A percentile compares a stretch with the other conserved stretches of the same genome.
phyloP scores from a whole-genome alignment of 2,797 vertebrate genomes.

The Lagodon rhomboides region DNA sequence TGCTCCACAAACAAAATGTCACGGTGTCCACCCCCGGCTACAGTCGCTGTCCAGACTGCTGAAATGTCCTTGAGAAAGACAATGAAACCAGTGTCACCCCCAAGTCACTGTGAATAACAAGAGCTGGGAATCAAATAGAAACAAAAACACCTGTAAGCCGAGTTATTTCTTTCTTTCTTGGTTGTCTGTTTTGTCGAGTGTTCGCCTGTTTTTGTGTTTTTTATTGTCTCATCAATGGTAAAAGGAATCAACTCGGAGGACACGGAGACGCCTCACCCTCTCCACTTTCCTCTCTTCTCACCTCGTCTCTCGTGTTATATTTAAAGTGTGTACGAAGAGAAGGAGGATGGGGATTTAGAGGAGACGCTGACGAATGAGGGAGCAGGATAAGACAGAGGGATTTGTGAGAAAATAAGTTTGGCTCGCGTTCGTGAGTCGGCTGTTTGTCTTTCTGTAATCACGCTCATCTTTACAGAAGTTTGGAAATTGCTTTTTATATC shows the following conservation, averaged over 20 bases:
- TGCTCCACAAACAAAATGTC: constrained; percentile 44
- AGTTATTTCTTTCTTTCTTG: too few species aligned
- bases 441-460: constrained; percentile 10
- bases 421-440: constrained; percentile 1
- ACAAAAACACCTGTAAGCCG: not conserved
- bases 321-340: not conserved
- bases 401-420: not conserved
- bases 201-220: too few species aligned
- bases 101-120: not conserved
- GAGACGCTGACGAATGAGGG: not conserved
- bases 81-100: not conserved
- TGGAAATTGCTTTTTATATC: constrained; percentile 23
- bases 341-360: not conserved
- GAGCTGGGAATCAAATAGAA: not conserved
- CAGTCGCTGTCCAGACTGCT: constrained; percentile 16
- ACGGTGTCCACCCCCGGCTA: constrained; percentile 11
- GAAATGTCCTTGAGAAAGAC: constrained; percentile 28
- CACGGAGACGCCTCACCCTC: not conserved
- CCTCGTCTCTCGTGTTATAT: too few species aligned
- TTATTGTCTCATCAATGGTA: not conserved
- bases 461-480: not conserved
- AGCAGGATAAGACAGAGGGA: constrained; percentile 2
- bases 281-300: not conserved
- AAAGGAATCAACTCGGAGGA: not conserved
- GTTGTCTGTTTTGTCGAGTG: too few species aligned